These are phyloP conservation scores for Drosophila nigricruria DNA, from an alignment of 2,888 invertebrate genomes.

Conservation along the genomic window DNA sequence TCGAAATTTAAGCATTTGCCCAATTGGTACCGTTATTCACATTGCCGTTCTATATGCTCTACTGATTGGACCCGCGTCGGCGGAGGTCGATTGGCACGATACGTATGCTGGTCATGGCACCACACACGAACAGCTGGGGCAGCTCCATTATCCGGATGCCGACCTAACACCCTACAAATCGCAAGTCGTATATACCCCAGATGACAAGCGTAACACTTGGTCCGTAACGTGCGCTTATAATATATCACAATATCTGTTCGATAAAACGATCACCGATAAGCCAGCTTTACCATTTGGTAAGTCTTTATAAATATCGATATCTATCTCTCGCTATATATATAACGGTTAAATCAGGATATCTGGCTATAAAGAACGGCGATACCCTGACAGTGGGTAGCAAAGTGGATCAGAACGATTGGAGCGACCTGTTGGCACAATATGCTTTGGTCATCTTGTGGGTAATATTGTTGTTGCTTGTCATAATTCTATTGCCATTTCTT, in stretches of 20 bases:
- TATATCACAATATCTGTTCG: constrained; percentile 34
- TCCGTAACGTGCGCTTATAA: constrained; percentile 24
- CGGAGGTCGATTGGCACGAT: rapidly evolving
- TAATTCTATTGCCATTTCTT: constrained; percentile 91
- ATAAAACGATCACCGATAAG: constrained; percentile 2
- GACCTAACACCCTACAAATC: constrained; percentile 31
- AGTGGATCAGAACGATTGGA: constrained; percentile 85
- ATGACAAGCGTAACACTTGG: background rate
- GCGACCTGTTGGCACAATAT: constrained; percentile 85
- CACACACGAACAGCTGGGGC: constrained; percentile 51
- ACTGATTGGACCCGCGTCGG: background rate
- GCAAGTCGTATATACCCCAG: background rate
- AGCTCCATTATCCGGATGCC: constrained; percentile 31
- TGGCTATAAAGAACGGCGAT: constrained; percentile 72
- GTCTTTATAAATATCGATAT: background rate
- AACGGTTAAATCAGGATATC: constrained; percentile 66
- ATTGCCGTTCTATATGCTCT: background rate
- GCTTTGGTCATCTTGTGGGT: constrained; percentile 87
- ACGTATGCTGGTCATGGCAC: constrained; percentile 19
- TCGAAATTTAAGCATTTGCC: background rate
- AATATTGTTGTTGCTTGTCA: constrained; percentile 87
- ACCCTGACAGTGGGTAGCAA: constrained; percentile 73
- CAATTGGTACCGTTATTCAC: background rate
- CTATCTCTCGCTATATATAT: background rate
- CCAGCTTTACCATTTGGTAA: constrained; percentile 44